These are phyloP conservation scores for Holacanthella duospinosa DNA, from an alignment of 2,888 invertebrate species.

Conservation along the genomic window DNA sequence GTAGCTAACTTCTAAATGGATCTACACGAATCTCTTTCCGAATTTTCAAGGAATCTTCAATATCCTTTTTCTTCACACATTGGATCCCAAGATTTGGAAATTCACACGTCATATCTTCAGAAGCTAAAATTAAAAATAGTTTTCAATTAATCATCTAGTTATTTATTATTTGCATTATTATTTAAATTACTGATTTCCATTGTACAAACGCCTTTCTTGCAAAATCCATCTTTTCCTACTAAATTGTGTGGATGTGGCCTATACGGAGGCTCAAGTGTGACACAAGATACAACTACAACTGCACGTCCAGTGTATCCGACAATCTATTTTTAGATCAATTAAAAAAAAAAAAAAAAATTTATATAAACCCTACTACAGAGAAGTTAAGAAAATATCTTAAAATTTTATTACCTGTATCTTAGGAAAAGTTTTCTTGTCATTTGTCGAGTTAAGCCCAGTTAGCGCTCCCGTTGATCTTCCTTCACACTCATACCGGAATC, in stretches of 20 bases:
- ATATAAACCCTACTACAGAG: neutral
- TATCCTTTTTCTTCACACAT: conserved; percentile 90
- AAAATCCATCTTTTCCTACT: conserved; percentile 77
- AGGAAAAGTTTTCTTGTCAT: conserved; percentile 85
- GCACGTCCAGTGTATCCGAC: conserved; percentile 72
- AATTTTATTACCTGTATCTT: conserved; percentile 60
- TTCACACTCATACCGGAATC: conserved; percentile 92
- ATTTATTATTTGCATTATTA: neutral
- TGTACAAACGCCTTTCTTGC: conserved; percentile 84
- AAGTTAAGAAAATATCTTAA: neutral
- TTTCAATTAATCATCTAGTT: neutral
- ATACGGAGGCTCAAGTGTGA: conserved; percentile 79
- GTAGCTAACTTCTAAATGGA: conserved; percentile 76
- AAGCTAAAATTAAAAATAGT: conserved; percentile 35
- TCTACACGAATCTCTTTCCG: conserved; percentile 80
- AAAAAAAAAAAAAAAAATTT: conserved; percentile 19
- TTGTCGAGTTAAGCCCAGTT: conserved; percentile 75
- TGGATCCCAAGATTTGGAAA: conserved; percentile 93
- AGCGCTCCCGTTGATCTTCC: conserved; percentile 76
- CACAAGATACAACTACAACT: conserved; percentile 86
- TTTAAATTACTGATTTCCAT: conserved; percentile 51
- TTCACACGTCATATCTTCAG: conserved; percentile 64
- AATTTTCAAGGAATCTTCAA: conserved; percentile 66
- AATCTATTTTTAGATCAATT: conserved; percentile 45
- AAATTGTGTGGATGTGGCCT: conserved; percentile 86